Evolutionary conservation across 2,888 invertebrate genomes (phyloP), one percentile per base, ranked within the genome.

Genomic region (Mylabris sibirica): DNA sequence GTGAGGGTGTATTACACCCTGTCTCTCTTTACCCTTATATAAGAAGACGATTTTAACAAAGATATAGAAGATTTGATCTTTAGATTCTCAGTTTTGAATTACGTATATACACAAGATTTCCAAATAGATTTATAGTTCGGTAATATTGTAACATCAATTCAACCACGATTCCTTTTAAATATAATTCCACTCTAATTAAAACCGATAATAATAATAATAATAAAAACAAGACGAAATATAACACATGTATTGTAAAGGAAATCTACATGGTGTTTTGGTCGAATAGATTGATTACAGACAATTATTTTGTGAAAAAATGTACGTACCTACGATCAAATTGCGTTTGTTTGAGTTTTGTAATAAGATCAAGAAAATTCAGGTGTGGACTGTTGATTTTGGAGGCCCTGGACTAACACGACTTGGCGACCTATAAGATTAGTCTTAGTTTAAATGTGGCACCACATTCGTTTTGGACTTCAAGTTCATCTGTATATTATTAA

Each of bases 31-130:
- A n/a, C n/a, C 38, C 38, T 38, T 41, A 41, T 41, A 41, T 65
- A 65, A 65, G 65, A 68, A 60, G 68, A 53, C 65, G 68, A 68
- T 68, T 68, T 65, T 63, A 38, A 68, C 65, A 68, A 68, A 68
- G 68, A 68, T 68, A 68, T 11, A 30, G 30, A 30, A 30, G 65
- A 68, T 64, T 63, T 68, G 64, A 64, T 68, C 68, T 68, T 65
- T 65, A 65, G 68, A 68, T 68, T 68, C 65, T 63, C 38, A 38
- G 65, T 68, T 65, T 68, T 68, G 68, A 68, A 68, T 65, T 35
- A 14, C 30, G 11, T 30, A 30, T 30, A n/a, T n/a, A 26, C 59
- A 30, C n/a, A 68, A 17, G 17, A 44, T 44, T n/a, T 44, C 17
- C 44, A n/a, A 14, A 38, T 14, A n/a, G 17, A n/a, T 44, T 35